Evolutionary conservation across 2,888 invertebrate species (phyloP), one percentile per base, ranked within the genome.

Genomic region (Melanophora roralis): DNA sequence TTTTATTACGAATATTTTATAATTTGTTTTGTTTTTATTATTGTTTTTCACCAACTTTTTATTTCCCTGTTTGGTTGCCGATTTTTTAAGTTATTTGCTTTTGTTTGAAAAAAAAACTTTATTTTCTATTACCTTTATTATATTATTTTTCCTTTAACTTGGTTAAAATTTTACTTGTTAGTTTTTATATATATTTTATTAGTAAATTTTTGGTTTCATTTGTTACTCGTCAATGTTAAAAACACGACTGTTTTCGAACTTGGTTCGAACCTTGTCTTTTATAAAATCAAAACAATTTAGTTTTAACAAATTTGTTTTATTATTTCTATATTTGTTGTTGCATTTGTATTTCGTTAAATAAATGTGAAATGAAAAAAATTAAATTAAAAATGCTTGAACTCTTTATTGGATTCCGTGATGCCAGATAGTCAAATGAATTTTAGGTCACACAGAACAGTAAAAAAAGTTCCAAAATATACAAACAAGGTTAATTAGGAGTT

Each of bases 231-330:
- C 84, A 75, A 81, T 83, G 86, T 83, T 86, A 83, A 72, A 82
- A 83, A 83, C 82, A 83, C 84, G 84, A 86, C 86, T 86, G 86
- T 85, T 84, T 83, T 84, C 83, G 84, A 84, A 84, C 85, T 84
- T 82, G 84, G 84, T 82, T 84, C 83, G 81, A 82, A 85, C 84
- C 84, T 86, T 86, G 86, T 84, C 85, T 86, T 86, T 86, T 86
- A 85, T 86, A 84, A 85, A 84, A 84, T 82, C 82, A 82, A 82
- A 83, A 78, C 80, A 81, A 81, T 82, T 79, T 81, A 67, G 65
- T 75, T 82, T 73, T 36, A 49, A 57, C 23, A 69, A 55, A 64
- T 49, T 74, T 57, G 47, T 57, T 12, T 60, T 57, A 14, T 23
- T 21, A 23, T 45, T 62, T 8, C 4, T 21, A n/a, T 62, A 47